Percentiles rank a stretch among this genome's conserved stretches.
Evolutionary conservation across 2,113 vertebrate species (phyloP).

Genomic region (Muntiacus reevesi): DNA sequence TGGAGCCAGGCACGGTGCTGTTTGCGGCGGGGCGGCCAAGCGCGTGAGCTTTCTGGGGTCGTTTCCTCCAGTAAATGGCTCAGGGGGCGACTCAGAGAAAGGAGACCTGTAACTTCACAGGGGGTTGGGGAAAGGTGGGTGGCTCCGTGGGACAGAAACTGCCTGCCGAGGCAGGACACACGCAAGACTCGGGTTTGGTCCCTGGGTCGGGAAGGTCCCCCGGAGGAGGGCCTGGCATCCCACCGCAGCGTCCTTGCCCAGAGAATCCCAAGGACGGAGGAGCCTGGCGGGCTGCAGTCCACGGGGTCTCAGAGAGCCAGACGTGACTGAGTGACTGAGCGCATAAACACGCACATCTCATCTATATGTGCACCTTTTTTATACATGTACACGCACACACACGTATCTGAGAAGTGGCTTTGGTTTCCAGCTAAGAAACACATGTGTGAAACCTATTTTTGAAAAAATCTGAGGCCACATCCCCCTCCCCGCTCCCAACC

Average conservation of each 20-base stretch:
- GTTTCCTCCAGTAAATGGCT: not conserved
- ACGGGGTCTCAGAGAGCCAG: not conserved
- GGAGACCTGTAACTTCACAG: not conserved
- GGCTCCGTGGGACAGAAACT: not conserved
- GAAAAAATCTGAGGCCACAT: not conserved
- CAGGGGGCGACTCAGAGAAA: not conserved
- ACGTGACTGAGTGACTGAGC: rapidly evolving
- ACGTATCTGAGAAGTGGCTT: rapidly evolving
- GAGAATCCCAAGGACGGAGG: not conserved
- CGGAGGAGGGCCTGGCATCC: not conserved
- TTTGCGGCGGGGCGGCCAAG: rapidly evolving
- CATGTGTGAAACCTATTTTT: not conserved
- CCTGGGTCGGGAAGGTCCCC: not conserved
- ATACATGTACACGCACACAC: rapidly evolving
- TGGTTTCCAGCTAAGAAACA: not conserved
- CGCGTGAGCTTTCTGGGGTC: rapidly evolving
- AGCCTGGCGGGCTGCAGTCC: rapidly evolving
- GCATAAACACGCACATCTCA: not conserved
- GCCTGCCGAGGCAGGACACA: not conserved
- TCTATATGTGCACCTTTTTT: not conserved
- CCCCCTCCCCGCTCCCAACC: not conserved
- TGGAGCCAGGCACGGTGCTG: not conserved
- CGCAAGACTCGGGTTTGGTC: not conserved
- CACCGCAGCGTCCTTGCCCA: rapidly evolving
- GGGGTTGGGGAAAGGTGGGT: not conserved